Evolutionary conservation across 2,888 invertebrate species (phyloP), one percentile per base, ranked within the genome.

Genomic region (Eulithis testata): DNA sequence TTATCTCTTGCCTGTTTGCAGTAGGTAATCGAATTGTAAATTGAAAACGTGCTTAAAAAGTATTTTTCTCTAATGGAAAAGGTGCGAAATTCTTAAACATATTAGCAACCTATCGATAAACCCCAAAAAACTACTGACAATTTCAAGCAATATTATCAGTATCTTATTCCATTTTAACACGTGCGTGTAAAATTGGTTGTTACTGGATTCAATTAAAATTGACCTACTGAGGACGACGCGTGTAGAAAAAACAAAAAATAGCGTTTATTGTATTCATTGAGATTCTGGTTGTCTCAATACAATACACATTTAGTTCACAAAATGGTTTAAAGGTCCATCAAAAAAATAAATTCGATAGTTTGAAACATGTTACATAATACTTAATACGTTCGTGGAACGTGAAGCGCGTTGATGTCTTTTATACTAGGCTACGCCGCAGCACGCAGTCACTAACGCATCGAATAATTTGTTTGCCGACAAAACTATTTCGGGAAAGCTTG

Each of bases 151-250:
- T 85, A 21, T 40, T 40, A 40, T 40, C 40, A 21, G 21, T 21
- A 21, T 60, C 60, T 40, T 65, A 83, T 84, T 76, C 78, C 74
- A 82, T 86, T 87, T 83, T 83, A 77, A 79, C 74, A 81, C 89
- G 89, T 91, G 91, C 90, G 90, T 90, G 87, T 85, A 87, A 86
- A 91, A 89, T 88, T 85, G 82, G 83, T 84, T 88, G 89, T 88
- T 87, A 88, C 84, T 68, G 84, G 81, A 85, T 90, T 90, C 90
- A 90, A 91, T 91, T 91, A 91, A 88, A 86, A 86, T 76, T 91
- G 90, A 90, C 91, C 91, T 82, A 91, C 86, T 90, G 82, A 65
- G 14, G 76, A 65, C 74, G 74, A 71, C 73, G 72, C 74, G 71
- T 71, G 69, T 71, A 71, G 81, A 84, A 76, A 81, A 76, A 82